Base-by-base conservation (phyloP, 2,888 invertebrate species). In the Rhopalosiphum nymphaeae region DNA sequence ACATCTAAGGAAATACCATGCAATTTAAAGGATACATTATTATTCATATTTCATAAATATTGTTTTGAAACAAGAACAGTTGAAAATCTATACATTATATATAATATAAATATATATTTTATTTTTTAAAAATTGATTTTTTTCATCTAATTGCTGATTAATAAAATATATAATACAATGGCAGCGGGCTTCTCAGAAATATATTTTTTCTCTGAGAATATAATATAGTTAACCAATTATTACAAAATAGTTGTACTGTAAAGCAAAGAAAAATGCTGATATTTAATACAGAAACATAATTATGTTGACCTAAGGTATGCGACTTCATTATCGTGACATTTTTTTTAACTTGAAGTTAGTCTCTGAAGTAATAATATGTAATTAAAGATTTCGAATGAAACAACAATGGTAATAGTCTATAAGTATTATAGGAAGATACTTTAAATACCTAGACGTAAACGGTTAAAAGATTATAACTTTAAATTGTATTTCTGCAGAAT, bases 221-320 rank as follows among this genome's bases (percentile, higher is more conserved):
- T 53, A 21, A 36, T 61, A 86, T 86, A 26, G 86, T 49, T 36
- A 29, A 16, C 11, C 49, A 53, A 92, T 88, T 87, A 92, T 88
- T 88, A 53, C 53, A 92, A 92, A 88, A 92, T 87, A 61, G 57
- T 92, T 61, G n/a, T 61, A 44, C 26, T 61, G 61, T 13, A 49
- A 61, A 87, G 36, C 49, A 26, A 57, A 91, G n/a, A 85, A 91
- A 91, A 91, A 56, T n/a, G 85, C 44, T n/a, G 44, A 85, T 53
- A 44, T 44, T 44, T 16, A 25, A 85, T 67, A 44, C 4, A 56
- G 10, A 61, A 86, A 49, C n/a, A 46, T 90, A 44, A 89, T 5
- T 26, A 53, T 84, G 53, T 84, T 42, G 26, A 36, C 49, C 25
- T 91, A 49, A 57, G 56, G 91, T 87, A 92, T 87, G 92, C 86